Percentiles rank a stretch among this genome's conserved stretches.
phyloP scores from a whole-genome alignment of 53 echinoderm and acorn worm genomes.

The Astropecten irregularis region DNA sequence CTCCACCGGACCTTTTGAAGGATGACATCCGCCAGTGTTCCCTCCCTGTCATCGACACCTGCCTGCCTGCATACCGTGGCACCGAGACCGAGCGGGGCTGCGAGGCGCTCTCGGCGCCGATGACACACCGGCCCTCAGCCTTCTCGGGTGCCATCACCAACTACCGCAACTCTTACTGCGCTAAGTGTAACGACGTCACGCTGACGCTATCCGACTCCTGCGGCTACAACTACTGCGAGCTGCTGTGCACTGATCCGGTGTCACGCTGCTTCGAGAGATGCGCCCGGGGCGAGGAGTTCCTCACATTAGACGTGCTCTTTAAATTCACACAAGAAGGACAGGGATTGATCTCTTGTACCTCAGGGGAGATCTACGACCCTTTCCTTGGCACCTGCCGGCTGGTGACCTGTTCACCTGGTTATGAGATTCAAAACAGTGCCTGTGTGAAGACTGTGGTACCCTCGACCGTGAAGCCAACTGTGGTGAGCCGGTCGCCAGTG shows the following conservation, averaged over 20 bases:
- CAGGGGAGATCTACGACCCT: constrained; percentile 48
- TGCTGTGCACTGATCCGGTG: neutral
- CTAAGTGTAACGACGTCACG: constrained; percentile 22
- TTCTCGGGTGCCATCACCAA: neutral
- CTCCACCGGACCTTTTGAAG: neutral
- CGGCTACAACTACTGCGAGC: neutral
- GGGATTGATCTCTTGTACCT: neutral
- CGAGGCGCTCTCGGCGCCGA: neutral
- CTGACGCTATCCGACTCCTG: neutral
- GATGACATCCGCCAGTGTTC: constrained; percentile 17
- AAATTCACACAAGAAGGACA: constrained; percentile 7
- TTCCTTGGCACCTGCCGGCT: constrained; percentile 42
- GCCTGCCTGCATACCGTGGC: constrained; percentile 5
- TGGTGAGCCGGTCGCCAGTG: neutral
- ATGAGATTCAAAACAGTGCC: neutral
- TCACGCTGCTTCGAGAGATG: neutral
- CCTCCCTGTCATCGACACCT: neutral
- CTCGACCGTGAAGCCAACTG: neutral
- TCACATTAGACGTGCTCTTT: constrained; percentile 35
- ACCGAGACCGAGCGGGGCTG: constrained; percentile 13
- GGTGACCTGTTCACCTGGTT: constrained; percentile 33
- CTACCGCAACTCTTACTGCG: constrained; percentile 55
- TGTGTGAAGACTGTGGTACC: neutral
- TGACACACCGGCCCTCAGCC: neutral
- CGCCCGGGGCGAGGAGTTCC: neutral